Percentiles rank a stretch among this genome's conserved stretches.
Conservation (phyloP, 2,888 invertebrate species). For the Drosophila crucigera region DNA sequence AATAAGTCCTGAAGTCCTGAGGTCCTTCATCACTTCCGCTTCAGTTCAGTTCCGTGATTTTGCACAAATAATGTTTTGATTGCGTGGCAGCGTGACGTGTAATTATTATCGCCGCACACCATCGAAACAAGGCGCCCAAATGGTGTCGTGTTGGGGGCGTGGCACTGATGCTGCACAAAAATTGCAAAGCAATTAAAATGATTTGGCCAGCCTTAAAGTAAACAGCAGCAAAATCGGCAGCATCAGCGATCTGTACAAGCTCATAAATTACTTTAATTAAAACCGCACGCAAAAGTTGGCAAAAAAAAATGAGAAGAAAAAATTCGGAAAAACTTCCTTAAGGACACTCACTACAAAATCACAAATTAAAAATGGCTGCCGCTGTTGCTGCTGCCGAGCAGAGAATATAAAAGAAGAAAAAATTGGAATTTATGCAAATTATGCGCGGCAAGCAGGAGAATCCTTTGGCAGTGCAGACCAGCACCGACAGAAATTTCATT, state of each 20-base stretch:
- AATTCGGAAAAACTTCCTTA: constrained; percentile 53
- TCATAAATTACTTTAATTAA: constrained; percentile 66
- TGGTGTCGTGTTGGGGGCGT: constrained; percentile 30
- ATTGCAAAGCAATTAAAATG: constrained; percentile 75
- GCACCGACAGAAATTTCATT: constrained; percentile 70
- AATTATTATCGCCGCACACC: constrained; percentile 80
- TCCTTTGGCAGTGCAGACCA: constrained; percentile 64
- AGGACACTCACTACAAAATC: constrained; percentile 63
- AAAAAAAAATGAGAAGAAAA: not conserved
- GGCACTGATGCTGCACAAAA: constrained; percentile 56
- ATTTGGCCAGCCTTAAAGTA: constrained; percentile 57
- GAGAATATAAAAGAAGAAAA: constrained; percentile 6
- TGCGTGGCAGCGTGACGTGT: constrained; percentile 83
- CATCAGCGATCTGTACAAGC: constrained; percentile 22
- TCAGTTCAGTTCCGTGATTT: constrained; percentile 83
- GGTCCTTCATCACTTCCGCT: constrained; percentile 84
- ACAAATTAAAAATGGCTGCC: constrained; percentile 72
- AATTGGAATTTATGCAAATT: constrained; percentile 70
- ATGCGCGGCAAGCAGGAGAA: constrained; percentile 48
- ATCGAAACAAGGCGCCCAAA: constrained; percentile 43
- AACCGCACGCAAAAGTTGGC: constrained; percentile 32
- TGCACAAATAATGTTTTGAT: constrained; percentile 84
- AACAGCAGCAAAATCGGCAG: constrained; percentile 11
- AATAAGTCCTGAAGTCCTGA: constrained; percentile 78
- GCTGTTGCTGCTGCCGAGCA: not conserved